Conservation (phyloP, 2,113 vertebrate species). For the Rhizomys pruinosus region DNA sequence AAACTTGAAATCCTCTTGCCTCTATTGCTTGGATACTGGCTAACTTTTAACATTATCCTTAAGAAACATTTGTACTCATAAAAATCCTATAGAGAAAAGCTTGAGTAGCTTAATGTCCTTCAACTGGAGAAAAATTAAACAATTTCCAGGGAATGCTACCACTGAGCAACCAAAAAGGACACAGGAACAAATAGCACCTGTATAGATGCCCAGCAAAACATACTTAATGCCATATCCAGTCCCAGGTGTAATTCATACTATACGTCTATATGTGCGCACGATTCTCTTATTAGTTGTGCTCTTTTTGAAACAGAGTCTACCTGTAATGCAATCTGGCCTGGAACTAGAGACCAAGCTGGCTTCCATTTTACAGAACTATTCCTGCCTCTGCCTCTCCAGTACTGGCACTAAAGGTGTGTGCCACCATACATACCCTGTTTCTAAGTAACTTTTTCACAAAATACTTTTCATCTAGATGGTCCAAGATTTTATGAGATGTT, state of each 20-base stretch:
- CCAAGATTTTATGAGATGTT: background rate
- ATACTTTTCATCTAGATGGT: background rate
- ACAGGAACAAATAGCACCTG: rapidly evolving
- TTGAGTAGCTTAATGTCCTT: background rate
- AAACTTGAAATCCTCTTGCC: background rate
- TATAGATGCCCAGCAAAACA: background rate
- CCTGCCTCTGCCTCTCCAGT: no score
- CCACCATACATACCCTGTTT: background rate
- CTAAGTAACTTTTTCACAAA: background rate
- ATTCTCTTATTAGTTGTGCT: background rate
- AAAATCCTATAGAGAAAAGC: background rate
- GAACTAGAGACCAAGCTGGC: no score
- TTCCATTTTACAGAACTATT: no score
- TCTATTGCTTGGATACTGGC: background rate
- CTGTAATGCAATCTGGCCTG: no score
- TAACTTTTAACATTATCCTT: no score
- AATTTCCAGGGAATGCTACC: no score
- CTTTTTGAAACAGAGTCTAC: no score
- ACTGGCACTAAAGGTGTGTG: no score
- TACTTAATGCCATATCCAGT: background rate
- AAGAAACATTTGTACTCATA: background rate
- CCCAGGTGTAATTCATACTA: background rate
- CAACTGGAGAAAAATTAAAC: background rate
- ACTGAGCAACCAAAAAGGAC: background rate
- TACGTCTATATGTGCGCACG: background rate